Evolutionary conservation across 2,113 vertebrate genomes (phyloP).

Genomic region (Machaerirhynchus nigripectus): DNA sequence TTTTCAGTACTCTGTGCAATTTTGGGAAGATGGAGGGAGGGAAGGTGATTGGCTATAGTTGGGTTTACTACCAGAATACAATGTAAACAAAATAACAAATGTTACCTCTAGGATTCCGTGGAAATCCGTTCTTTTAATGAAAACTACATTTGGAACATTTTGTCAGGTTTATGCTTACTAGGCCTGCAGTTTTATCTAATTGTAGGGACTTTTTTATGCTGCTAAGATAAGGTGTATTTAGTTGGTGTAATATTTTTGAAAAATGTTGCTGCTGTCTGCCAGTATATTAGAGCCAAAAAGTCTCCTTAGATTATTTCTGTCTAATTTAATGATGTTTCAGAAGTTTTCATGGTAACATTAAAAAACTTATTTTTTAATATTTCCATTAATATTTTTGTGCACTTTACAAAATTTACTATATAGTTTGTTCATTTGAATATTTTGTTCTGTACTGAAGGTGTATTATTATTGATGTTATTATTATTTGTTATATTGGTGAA

Average conservation of each 20-base stretch:
- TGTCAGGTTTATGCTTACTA: constrained; percentile 67
- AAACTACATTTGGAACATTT: constrained; percentile 48
- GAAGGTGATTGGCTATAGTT: not conserved
- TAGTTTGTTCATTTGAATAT: not conserved
- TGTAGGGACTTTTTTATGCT: constrained; percentile 70
- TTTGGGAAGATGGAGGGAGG: not conserved
- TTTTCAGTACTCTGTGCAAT: constrained; percentile 45
- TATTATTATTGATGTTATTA: not conserved
- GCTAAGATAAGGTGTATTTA: constrained; percentile 68
- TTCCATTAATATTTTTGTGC: constrained; percentile 70
- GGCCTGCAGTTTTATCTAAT: constrained; percentile 67
- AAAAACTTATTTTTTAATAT: not conserved
- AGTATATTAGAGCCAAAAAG: constrained; percentile 71
- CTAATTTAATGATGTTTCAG: constrained; percentile 48
- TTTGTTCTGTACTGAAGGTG: not conserved
- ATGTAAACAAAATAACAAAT: constrained; percentile 55
- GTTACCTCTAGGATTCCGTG: constrained; percentile 71
- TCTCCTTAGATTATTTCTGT: constrained; percentile 45
- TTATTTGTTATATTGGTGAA: not conserved
- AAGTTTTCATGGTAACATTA: constrained; percentile 49
- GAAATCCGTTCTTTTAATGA: constrained; percentile 58
- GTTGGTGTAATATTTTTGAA: constrained; percentile 57
- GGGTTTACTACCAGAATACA: constrained; percentile 45
- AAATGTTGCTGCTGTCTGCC: constrained; percentile 73
- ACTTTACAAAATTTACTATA: constrained; percentile 71